Conservation (phyloP, 1,140 invertebrate species). For the Agrilus planipennis region DNA sequence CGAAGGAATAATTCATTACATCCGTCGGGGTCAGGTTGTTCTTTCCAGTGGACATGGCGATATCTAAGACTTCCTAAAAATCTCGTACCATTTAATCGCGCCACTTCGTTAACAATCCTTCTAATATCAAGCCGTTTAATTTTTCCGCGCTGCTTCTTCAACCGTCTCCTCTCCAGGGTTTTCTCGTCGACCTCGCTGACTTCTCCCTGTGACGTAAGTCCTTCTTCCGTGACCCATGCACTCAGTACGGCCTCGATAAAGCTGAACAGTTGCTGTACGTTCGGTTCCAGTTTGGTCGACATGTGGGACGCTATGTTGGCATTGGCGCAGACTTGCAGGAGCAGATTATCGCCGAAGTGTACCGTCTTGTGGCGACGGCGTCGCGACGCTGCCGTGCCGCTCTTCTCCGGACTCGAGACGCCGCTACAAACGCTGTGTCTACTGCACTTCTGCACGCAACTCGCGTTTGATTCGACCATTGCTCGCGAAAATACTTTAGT, state of each 20-base stretch:
- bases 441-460: slow-evolving; percentile 23
- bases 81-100: slow-evolving; percentile 46
- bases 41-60: slow-evolving; percentile 60
- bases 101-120: slow-evolving; percentile 50
- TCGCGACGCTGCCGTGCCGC: slow-evolving; percentile 30
- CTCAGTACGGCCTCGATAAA: slow-evolving; percentile 59
- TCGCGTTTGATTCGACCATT: slow-evolving; percentile 29
- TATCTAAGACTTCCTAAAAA: slow-evolving; percentile 51
- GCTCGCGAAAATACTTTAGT: too few relatives aligned
- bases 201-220: slow-evolving; percentile 51
- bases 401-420: slow-evolving; percentile 18
- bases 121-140: slow-evolving; percentile 50
- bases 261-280: slow-evolving; percentile 64
- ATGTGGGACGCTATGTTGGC: slow-evolving; percentile 26
- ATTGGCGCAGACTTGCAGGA: slow-evolving; percentile 56
- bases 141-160: slow-evolving; percentile 51
- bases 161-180: slow-evolving; percentile 46
- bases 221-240: slow-evolving; percentile 55
- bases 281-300: slow-evolving; percentile 43
- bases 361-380: slow-evolving; percentile 59
- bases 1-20: slow-evolving; percentile 63
- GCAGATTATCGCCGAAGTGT: slow-evolving; percentile 58
- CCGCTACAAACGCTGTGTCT: slow-evolving; percentile 23
- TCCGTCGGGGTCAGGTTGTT: slow-evolving; percentile 46
- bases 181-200: slow-evolving; percentile 51